Evolutionary conservation across 2,113 vertebrate genomes (phyloP).

Genomic region (Pseudorhombus dupliciocellatus): DNA sequence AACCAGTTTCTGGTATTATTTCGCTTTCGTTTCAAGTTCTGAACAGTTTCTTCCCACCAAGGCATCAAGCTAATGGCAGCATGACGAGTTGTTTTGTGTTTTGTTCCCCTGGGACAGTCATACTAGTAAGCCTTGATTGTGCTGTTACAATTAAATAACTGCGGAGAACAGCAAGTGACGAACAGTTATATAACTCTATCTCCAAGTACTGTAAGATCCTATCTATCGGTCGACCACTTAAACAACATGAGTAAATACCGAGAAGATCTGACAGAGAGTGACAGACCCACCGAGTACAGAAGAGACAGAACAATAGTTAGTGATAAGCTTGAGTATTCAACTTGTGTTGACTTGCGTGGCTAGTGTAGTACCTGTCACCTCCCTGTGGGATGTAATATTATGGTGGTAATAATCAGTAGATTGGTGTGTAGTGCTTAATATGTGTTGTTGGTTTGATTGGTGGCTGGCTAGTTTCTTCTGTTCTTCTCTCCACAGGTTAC

Average conservation of each 20-base stretch:
- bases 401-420: no score
- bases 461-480: no score
- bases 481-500: no score
- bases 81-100: neutral
- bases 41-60: neutral
- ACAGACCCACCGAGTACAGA: neutral
- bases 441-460: no score
- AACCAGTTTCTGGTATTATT: neutral
- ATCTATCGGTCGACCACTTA: no score
- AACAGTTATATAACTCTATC: neutral
- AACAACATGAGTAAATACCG: neutral
- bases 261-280: neutral
- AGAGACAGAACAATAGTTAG: no score
- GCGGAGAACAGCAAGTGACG: neutral
- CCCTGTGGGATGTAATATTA: no score
- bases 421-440: no score
- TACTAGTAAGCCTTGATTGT: neutral
- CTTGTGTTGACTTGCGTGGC: neutral
- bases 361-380: no score
- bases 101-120: neutral
- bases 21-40: neutral
- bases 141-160: neutral
- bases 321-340: no score
- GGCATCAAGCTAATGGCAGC: neutral
- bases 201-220: neutral